These are phyloP conservation scores for Menidia beryllina DNA, from an alignment of 2,113 vertebrate species.

Conservation along the genomic window DNA sequence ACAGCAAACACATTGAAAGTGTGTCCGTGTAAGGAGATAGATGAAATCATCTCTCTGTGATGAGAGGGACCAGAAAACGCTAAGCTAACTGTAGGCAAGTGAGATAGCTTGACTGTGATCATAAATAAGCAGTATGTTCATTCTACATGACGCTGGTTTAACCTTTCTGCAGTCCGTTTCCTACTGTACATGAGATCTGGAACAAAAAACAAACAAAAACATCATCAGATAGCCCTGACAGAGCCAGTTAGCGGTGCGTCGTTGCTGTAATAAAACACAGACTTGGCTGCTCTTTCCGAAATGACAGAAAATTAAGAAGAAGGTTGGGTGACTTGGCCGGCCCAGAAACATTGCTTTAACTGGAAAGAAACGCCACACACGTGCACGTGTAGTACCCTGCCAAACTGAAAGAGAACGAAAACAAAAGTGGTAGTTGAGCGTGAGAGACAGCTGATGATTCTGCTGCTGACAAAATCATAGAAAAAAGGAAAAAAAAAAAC, in stretches of 20 bases:
- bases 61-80: constrained; percentile 26
- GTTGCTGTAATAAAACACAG: constrained; percentile 57
- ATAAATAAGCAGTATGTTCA: constrained; percentile 69
- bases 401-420: neutral
- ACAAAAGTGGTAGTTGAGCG: constrained; percentile 12
- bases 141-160: constrained; percentile 62
- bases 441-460: constrained; percentile 8
- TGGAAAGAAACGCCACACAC: constrained; percentile 14
- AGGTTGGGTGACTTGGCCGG: neutral
- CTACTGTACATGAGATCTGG: constrained; percentile 56
- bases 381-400: neutral
- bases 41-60: constrained; percentile 28
- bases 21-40: constrained; percentile 32
- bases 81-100: constrained; percentile 43
- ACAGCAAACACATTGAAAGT: constrained; percentile 59
- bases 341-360: neutral
- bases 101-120: constrained; percentile 47
- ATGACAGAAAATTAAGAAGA: constrained; percentile 14
- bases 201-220: constrained; percentile 37
- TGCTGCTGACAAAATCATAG: constrained; percentile 2
- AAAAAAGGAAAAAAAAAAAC: neutral
- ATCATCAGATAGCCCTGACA: too few species aligned
- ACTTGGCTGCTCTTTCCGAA: constrained; percentile 39
- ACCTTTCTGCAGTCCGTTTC: constrained; percentile 65
- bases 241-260: constrained; percentile 80